Evolutionary conservation across 1,140 invertebrate genomes (phyloP), one percentile per base, ranked within the genome.

Genomic region (Drosophila insularis): DNA sequence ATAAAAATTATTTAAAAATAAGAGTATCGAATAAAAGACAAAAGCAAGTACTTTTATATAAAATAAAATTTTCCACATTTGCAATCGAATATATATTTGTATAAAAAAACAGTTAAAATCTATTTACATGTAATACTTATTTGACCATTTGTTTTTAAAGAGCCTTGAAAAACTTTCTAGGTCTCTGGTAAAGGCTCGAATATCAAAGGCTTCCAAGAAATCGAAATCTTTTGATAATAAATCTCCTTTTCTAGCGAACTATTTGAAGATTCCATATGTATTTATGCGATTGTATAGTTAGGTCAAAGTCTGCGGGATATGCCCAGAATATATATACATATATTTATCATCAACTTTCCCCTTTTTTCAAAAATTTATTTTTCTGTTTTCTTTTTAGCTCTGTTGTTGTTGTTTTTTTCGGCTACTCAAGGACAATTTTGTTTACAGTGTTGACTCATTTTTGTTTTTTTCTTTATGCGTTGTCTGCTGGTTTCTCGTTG

Each of bases 341-440:
- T 72, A 65, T 72, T 73, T 73, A 72, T 65, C 71, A 73, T 72
- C 69, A 73, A 66, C 71, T 75, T 74, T 74, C 73, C 46, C 64
- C 55, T 68, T 55, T 63, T 59, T 59, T 37, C 7, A 61, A 74
- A 66, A 63, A 70, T 40, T 55, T 74, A 56, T 55, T 73, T 73
- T 54, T 74, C 43, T 50, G 43, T 19, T 50, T 50, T 50, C 43
- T 11, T 50, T 21, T 50, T 10, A 11, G n/a, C n/a, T n/a, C 10
- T 50, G 63, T 63, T 67, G 39, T 56, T 58, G 46, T 67, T 74
- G 62, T 61, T 76, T 58, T 64, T 71, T 46, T 56, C 7, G 46
- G 37, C 60, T 3, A 21, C 8, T 23, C 21, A 37, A 60, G 71
- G 63, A 68, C 73, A 64, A 68, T 7, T 23, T 50, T 63, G 71